A percentile compares a stretch with the other conserved stretches of the same genome.
These are phyloP conservation scores for Drosophila seguyi DNA, from an alignment of 1,140 invertebrate genomes.

Conservation along the genomic window DNA sequence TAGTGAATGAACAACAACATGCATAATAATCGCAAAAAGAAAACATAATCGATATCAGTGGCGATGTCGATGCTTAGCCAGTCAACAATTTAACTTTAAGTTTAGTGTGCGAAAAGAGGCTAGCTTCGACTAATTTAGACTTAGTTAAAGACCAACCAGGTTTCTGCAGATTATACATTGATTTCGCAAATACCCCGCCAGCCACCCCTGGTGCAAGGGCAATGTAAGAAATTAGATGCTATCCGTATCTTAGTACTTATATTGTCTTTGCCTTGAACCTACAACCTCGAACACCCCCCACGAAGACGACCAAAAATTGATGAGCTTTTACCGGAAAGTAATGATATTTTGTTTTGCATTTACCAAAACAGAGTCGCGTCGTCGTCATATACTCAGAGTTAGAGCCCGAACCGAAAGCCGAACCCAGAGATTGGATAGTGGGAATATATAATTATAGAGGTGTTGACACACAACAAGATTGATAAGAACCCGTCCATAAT, in stretches of 20 bases:
- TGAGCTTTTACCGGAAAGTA: slow-evolving; percentile 76
- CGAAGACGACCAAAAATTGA: slow-evolving; percentile 59
- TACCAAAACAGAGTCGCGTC: slow-evolving; percentile 48
- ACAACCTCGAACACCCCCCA: slow-evolving; percentile 14
- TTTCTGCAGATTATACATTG: slow-evolving; percentile 66
- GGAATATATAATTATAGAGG: slow-evolving; percentile 32
- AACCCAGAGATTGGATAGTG: slow-evolving; percentile 21
- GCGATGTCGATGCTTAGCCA: slow-evolving; percentile 16
- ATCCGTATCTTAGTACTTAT: background rate
- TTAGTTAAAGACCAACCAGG: slow-evolving; percentile 71
- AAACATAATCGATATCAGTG: slow-evolving; percentile 20
- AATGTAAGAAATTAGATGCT: background rate
- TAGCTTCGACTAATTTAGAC: slow-evolving; percentile 61
- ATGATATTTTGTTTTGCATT: slow-evolving; percentile 81
- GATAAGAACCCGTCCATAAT: slow-evolving; percentile 84
- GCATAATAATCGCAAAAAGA: slow-evolving; percentile 23
- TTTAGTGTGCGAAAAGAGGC: slow-evolving; percentile 40
- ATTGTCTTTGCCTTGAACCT: slow-evolving; percentile 8
- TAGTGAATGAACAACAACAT: slow-evolving; percentile 25
- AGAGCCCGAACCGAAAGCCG: slow-evolving; percentile 24
- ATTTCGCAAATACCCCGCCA: slow-evolving; percentile 43
- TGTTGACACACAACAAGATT: slow-evolving; percentile 83
- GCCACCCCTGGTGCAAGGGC: slow-evolving; percentile 2
- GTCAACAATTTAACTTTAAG: slow-evolving; percentile 45
- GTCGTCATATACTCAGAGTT: slow-evolving; percentile 13